Conservation (phyloP, 2,797 vertebrate genomes). For the Micromesistius poutassou region DNA sequence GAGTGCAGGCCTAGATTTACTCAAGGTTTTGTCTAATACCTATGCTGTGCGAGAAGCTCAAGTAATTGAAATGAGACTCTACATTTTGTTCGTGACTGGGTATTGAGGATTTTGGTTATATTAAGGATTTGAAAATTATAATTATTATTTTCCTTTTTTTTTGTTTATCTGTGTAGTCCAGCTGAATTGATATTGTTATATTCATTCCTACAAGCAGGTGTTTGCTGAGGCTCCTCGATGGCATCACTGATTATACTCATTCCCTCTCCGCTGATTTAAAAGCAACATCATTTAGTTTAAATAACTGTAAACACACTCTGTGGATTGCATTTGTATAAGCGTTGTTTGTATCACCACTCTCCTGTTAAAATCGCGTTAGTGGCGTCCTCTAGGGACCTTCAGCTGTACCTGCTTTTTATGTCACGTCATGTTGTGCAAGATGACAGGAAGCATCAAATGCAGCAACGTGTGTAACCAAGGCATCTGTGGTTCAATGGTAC, state of each 20-base stretch:
- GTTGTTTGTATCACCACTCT: not conserved
- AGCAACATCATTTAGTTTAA: not conserved
- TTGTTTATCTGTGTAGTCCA: not conserved
- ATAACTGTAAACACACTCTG: not conserved
- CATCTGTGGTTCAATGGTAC: not conserved
- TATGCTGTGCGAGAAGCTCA: not conserved
- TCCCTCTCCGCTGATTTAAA: not conserved
- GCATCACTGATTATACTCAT: not conserved
- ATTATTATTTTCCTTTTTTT: too few species aligned
- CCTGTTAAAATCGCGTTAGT: constrained; percentile 12
- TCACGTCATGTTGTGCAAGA: not conserved
- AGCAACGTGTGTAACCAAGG: not conserved
- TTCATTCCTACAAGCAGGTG: not conserved
- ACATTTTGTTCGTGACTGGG: not conserved
- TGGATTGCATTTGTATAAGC: not conserved
- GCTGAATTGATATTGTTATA: not conserved
- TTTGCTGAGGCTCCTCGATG: not conserved
- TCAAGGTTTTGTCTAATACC: not conserved
- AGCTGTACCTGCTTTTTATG: constrained; percentile 11
- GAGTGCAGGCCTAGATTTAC: not conserved
- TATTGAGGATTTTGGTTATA: not conserved
- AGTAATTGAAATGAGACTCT: not conserved
- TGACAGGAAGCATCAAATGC: not conserved
- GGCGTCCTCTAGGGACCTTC: constrained; percentile 10
- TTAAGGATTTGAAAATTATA: not conserved